phyloP scores from a whole-genome alignment of 1,140 invertebrate species.

The Brachionus sp. region DNA sequence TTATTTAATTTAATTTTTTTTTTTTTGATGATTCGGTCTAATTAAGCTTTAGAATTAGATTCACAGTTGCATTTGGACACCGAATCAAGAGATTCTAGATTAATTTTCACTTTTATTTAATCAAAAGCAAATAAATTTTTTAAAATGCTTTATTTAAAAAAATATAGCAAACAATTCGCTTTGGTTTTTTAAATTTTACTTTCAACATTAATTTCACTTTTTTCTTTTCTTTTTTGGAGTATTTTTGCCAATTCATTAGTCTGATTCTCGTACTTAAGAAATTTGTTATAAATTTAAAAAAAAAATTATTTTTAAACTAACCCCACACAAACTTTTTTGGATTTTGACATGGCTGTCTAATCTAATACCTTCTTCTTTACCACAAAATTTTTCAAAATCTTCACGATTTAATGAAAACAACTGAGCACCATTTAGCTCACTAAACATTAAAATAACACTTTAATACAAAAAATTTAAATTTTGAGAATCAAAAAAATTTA shows the following conservation, averaged over 20 bases:
- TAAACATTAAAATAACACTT: constrained; percentile 65
- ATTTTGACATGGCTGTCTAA: constrained; percentile 72
- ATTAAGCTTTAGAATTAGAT: background rate
- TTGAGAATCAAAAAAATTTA: background rate
- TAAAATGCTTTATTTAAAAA: background rate
- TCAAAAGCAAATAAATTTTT: no score
- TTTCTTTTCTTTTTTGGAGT: constrained; percentile 15
- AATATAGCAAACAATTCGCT: background rate
- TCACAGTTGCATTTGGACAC: background rate
- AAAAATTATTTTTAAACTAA: constrained; percentile 54
- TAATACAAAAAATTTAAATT: constrained; percentile 36
- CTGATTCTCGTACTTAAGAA: background rate
- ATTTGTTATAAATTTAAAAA: background rate
- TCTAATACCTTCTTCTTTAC: constrained; percentile 68
- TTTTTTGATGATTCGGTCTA: background rate
- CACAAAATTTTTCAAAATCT: constrained; percentile 69
- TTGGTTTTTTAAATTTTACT: background rate
- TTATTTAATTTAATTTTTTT: no score
- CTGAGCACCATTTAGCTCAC: constrained; percentile 68
- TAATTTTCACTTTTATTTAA: background rate
- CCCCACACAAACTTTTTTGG: constrained; percentile 72
- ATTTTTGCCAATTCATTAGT: background rate
- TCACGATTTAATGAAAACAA: constrained; percentile 67
- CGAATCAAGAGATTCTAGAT: background rate
- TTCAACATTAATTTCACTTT: constrained; percentile 1